These are phyloP conservation scores for Thunnus albacares DNA, from an alignment of 2,797 vertebrate genomes.

Conservation along the genomic window DNA sequence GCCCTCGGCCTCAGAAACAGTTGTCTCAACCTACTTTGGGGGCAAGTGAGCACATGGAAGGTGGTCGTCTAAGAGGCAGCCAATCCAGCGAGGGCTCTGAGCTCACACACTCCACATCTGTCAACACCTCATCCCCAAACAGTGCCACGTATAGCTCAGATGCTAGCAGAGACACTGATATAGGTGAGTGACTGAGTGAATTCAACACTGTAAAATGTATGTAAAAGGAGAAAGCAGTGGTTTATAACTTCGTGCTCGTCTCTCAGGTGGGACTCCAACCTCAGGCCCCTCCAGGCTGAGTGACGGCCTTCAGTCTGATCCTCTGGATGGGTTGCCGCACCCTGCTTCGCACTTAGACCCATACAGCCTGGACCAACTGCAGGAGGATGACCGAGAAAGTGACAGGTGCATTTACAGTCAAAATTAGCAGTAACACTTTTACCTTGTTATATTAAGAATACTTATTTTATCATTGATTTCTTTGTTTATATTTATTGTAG, in stretches of 20 bases:
- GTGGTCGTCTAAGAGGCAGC: slow-evolving; percentile 87
- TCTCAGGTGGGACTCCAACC: slow-evolving; percentile 78
- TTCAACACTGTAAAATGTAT: not conserved
- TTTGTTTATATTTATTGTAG: slow-evolving; percentile 75
- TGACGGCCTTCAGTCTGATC: slow-evolving; percentile 86
- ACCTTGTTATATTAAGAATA: not conserved
- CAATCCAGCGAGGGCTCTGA: slow-evolving; percentile 91
- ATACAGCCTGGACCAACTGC: slow-evolving; percentile 90
- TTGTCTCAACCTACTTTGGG: slow-evolving; percentile 87
- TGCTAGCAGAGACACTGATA: slow-evolving; percentile 87
- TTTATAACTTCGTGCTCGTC: not conserved
- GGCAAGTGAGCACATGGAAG: slow-evolving; percentile 89
- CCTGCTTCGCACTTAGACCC: slow-evolving; percentile 89
- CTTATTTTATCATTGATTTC: slow-evolving; percentile 18
- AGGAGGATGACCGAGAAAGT: slow-evolving; percentile 93
- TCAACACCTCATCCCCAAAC: slow-evolving; percentile 83
- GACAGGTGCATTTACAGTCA: slow-evolving; percentile 87
- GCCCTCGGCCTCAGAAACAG: slow-evolving; percentile 93
- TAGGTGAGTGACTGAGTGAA: slow-evolving; percentile 80
- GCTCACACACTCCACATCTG: slow-evolving; percentile 77
- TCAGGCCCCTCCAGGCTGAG: slow-evolving; percentile 84
- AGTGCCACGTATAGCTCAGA: slow-evolving; percentile 81
- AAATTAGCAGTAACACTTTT: not conserved
- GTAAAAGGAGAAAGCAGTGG: not conserved
- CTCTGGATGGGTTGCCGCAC: slow-evolving; percentile 86